Conservation (phyloP, 2,888 invertebrate species). For the Lithodes maja region DNA sequence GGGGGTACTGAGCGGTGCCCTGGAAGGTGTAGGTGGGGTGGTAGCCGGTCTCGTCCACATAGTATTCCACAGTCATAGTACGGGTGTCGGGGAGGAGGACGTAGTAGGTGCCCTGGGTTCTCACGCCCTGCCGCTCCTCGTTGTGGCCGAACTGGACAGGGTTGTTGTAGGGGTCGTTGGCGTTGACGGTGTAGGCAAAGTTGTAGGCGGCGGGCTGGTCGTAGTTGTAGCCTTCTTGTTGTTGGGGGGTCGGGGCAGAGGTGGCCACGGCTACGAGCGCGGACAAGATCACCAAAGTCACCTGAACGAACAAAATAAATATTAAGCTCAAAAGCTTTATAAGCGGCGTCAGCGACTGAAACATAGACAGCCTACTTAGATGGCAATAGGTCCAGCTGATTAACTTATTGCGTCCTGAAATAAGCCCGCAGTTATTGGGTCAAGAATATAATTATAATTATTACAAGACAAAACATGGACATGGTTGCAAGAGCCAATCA, state of each 20-base stretch:
- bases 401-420: too few species aligned
- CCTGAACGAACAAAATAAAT: background rate
- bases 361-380: too few species aligned
- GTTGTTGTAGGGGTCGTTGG: conserved; percentile 33
- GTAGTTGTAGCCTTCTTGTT: background rate
- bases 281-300: background rate
- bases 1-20: conserved; percentile 43
- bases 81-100: conserved; percentile 56
- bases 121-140: conserved; percentile 25
- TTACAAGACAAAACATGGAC: too few species aligned
- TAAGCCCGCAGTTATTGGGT: too few species aligned
- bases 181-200: conserved; percentile 47
- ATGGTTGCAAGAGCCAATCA: too few species aligned
- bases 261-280: background rate
- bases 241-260: conserved; percentile 4
- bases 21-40: conserved; percentile 57
- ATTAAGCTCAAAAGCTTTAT: too few species aligned
- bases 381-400: too few species aligned
- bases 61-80: conserved; percentile 55
- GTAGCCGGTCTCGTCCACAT: conserved; percentile 58
- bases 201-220: conserved; percentile 15
- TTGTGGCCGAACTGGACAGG: conserved; percentile 52
- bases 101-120: conserved; percentile 52
- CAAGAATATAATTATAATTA: too few species aligned
- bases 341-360: too few species aligned